These are phyloP conservation scores for Boloria selene DNA, from an alignment of 2,888 invertebrate genomes.

Conservation along the genomic window DNA sequence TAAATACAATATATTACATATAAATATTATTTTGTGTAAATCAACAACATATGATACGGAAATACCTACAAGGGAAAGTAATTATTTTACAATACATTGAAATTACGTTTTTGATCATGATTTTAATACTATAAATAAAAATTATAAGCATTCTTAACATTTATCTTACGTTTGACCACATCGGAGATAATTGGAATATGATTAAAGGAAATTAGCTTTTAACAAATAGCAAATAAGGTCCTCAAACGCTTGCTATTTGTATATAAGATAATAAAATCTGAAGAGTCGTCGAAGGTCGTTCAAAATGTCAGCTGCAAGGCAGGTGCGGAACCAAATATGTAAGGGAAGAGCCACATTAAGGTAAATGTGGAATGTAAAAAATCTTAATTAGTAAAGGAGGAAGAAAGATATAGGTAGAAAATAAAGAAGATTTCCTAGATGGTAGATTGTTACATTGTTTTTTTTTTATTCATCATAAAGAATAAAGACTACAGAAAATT, in stretches of 20 bases:
- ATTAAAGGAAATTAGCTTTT: slow-evolving; percentile 6
- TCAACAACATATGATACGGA: slow-evolving; percentile 1
- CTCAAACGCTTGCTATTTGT: slow-evolving; percentile 6
- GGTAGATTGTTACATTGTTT: no score
- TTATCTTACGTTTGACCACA: slow-evolving; percentile 19
- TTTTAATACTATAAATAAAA: no score
- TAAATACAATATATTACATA: neutral
- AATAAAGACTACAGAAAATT: no score
- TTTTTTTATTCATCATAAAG: no score
- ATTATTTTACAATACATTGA: slow-evolving; percentile 5
- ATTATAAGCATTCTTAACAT: slow-evolving; percentile 20
- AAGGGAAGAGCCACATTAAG: slow-evolving; percentile 23
- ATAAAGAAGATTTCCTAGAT: no score
- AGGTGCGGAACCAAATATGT: slow-evolving; percentile 42
- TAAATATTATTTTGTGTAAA: neutral
- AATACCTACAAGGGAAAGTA: slow-evolving; percentile 11
- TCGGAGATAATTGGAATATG: neutral
- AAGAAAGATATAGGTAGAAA: no score
- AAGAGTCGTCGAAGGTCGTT: slow-evolving; percentile 43
- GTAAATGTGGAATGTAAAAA: neutral
- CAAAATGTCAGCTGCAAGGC: slow-evolving; percentile 47
- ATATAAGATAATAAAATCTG: slow-evolving; percentile 29
- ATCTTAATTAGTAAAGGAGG: neutral
- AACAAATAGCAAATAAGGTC: neutral
- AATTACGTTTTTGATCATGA: slow-evolving; percentile 1